These are phyloP conservation scores for Melanostoma mellinum DNA, from an alignment of 2,888 invertebrate genomes.

Conservation along the genomic window DNA sequence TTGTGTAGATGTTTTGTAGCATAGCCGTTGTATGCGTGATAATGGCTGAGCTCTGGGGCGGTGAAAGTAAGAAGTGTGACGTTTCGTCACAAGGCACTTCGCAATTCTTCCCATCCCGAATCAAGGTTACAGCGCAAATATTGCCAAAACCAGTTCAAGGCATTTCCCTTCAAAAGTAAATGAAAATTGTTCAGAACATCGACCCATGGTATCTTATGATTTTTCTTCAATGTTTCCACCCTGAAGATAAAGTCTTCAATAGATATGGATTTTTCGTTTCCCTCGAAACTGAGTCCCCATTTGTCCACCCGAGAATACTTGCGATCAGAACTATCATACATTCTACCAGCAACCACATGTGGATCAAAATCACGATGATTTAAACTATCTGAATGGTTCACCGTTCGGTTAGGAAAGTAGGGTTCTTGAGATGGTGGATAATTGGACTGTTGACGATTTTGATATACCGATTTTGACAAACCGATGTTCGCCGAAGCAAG, in stretches of 20 bases:
- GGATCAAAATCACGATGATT: background rate
- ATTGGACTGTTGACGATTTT: too few species aligned
- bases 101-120: background rate
- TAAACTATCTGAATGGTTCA: too few species aligned
- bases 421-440: too few species aligned
- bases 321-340: constrained; percentile 4
- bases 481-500: too few species aligned
- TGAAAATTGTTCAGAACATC: constrained; percentile 23
- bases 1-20: too few species aligned
- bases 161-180: constrained; percentile 20
- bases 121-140: constrained; percentile 13
- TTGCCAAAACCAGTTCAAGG: constrained; percentile 43
- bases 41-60: too few species aligned
- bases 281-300: constrained; percentile 13
- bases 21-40: too few species aligned
- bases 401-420: too few species aligned
- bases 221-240: constrained; percentile 6
- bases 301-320: too few species aligned
- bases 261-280: background rate
- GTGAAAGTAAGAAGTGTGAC: too few species aligned
- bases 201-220: constrained; percentile 1
- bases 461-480: too few species aligned
- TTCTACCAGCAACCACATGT: background rate
- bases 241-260: constrained; percentile 32
- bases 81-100: too few species aligned